Conservation (phyloP, 2,797 vertebrate genomes). For the Microtus agrestis region DNA sequence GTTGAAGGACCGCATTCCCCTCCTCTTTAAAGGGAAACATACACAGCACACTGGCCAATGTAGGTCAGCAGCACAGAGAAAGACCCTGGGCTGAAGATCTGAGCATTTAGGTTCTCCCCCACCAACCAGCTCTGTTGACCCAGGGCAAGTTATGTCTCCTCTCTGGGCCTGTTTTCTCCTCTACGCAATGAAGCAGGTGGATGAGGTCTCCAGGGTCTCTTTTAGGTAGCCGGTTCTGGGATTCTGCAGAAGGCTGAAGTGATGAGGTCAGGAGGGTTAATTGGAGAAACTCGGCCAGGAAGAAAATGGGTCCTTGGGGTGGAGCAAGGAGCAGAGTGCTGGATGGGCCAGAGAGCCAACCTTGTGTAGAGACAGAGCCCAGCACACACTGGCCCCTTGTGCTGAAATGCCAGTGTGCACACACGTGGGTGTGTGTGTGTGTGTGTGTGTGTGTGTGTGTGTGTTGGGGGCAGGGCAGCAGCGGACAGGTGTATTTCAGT, state of each 20-base stretch:
- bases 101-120: background rate
- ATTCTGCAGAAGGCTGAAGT: background rate
- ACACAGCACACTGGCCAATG: background rate
- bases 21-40: background rate
- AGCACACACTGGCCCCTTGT: background rate
- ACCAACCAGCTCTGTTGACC: background rate
- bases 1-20: background rate
- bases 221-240: background rate
- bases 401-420: background rate
- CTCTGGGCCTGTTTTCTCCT: slow-evolving; percentile 52
- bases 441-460: background rate
- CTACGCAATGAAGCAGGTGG: background rate
- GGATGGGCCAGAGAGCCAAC: background rate
- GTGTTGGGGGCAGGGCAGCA: background rate
- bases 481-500: slow-evolving; percentile 39
- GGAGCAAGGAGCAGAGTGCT: background rate
- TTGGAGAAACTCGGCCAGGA: slow-evolving; percentile 48
- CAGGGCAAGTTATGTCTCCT: background rate
- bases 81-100: background rate
- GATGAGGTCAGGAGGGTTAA: slow-evolving; percentile 52
- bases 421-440: background rate
- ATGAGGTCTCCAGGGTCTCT: background rate
- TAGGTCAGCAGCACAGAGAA: background rate
- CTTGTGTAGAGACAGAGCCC: background rate
- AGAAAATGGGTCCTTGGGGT: background rate